Conservation (phyloP, 1,140 invertebrate species). For the Mizuhopecten yessoensis region DNA sequence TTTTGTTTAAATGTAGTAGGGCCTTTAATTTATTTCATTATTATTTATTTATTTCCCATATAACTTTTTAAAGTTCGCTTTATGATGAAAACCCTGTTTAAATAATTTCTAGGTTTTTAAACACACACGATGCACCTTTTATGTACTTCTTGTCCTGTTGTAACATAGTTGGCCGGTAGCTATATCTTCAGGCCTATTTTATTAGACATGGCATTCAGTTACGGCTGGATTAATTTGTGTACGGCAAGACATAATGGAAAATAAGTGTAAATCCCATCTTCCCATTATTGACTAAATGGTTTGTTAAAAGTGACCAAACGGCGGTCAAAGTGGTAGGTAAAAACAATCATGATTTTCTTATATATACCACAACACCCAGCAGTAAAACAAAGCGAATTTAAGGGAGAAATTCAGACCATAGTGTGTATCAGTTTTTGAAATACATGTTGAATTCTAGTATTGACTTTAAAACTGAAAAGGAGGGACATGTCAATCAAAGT, state of each 20-base stretch:
- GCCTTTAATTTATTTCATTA: no score
- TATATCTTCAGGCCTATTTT: no score
- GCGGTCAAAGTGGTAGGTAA: no score
- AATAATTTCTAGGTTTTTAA: not conserved
- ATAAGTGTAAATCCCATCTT: not conserved
- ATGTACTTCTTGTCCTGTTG: no score
- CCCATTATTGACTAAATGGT: not conserved
- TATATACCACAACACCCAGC: not conserved
- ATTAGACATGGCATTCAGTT: not conserved
- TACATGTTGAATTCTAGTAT: not conserved
- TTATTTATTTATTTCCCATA: no score
- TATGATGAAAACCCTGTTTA: not conserved
- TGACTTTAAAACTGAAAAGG: not conserved
- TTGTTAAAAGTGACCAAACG: not conserved
- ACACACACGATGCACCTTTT: no score
- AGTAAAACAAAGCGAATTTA: not conserved
- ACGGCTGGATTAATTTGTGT: constrained; percentile 5
- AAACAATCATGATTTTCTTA: no score
- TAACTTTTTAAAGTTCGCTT: no score
- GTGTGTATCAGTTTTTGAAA: not conserved
- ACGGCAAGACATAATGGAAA: not conserved
- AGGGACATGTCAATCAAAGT: not conserved
- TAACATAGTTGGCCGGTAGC: no score
- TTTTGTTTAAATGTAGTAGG: no score
- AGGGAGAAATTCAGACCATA: not conserved